These are phyloP conservation scores for Petrocephalus microphthalmus DNA, from an alignment of 2,113 vertebrate species.

Conservation along the genomic window DNA sequence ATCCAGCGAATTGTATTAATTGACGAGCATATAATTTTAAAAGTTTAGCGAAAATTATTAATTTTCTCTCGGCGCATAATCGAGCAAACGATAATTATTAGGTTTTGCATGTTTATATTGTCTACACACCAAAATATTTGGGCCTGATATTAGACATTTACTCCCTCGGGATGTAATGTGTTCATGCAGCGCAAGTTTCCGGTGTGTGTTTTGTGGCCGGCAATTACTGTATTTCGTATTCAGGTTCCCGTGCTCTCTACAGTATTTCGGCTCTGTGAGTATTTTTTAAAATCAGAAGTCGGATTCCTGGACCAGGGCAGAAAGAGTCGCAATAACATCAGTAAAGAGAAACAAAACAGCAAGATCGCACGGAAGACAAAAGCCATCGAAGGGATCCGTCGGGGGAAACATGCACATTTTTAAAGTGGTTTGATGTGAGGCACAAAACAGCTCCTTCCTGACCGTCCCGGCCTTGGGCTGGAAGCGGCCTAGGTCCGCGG, in stretches of 20 bases:
- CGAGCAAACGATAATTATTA: neutral
- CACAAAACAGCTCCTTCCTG: constrained; percentile 5
- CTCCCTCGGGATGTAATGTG: constrained; percentile 8
- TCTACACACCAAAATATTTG: neutral
- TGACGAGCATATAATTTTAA: neutral
- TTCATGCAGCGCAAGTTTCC: constrained; percentile 34
- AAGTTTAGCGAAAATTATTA: neutral
- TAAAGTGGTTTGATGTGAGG: neutral
- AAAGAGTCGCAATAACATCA: neutral
- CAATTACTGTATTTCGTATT: constrained; percentile 48
- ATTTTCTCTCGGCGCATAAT: neutral
- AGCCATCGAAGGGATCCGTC: neutral
- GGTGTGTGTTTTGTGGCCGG: constrained; percentile 40
- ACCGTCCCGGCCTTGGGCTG: neutral
- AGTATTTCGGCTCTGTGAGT: constrained; percentile 30
- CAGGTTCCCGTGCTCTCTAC: constrained; percentile 59
- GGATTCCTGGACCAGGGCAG: constrained; percentile 45
- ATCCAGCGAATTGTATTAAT: neutral
- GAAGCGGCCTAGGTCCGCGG: constrained; percentile 20
- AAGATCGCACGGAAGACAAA: neutral
- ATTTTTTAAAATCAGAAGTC: constrained; percentile 21
- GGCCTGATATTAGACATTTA: neutral
- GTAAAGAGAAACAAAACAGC: neutral
- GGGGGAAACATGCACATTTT: neutral
- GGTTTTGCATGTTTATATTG: neutral